phyloP scores from a whole-genome alignment of 2,888 invertebrate genomes.

The Cataglyphis rosenhaueri region DNA sequence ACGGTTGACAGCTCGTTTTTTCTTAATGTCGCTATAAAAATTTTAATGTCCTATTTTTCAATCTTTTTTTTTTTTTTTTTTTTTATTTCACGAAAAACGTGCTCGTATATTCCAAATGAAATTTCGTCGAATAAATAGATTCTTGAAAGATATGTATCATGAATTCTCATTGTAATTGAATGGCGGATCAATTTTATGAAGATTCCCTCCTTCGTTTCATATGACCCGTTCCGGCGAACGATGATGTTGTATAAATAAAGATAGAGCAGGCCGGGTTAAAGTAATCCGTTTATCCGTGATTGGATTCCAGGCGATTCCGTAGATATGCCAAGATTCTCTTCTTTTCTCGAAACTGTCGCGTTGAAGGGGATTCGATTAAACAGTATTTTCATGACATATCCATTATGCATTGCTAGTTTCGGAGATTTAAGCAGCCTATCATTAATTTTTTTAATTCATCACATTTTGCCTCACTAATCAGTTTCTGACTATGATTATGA shows the following conservation, averaged over 20 bases:
- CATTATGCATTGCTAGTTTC: background rate
- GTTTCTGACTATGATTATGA: background rate
- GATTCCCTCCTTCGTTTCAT: slow-evolving; percentile 36
- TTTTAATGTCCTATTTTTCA: background rate
- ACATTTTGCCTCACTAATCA: background rate
- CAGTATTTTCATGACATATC: slow-evolving; percentile 18
- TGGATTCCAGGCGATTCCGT: slow-evolving; percentile 78
- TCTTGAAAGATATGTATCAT: background rate
- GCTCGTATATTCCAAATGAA: background rate
- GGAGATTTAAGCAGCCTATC: background rate
- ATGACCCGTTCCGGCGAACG: slow-evolving; percentile 55
- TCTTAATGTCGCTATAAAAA: background rate
- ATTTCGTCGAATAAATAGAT: background rate
- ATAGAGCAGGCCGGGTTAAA: slow-evolving; percentile 72
- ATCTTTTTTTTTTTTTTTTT: background rate
- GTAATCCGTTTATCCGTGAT: slow-evolving; percentile 81
- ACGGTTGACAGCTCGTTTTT: background rate
- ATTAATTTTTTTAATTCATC: background rate
- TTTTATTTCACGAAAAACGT: background rate
- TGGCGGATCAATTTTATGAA: slow-evolving; percentile 17
- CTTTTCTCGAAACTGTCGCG: slow-evolving; percentile 42
- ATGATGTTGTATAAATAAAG: slow-evolving; percentile 76
- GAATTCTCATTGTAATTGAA: background rate
- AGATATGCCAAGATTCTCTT: slow-evolving; percentile 72
- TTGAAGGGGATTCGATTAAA: slow-evolving; percentile 62